Percentiles rank a stretch among this genome's conserved stretches.
phyloP scores from a whole-genome alignment of 2,797 vertebrate genomes.

The Sarcoramphus papa region DNA sequence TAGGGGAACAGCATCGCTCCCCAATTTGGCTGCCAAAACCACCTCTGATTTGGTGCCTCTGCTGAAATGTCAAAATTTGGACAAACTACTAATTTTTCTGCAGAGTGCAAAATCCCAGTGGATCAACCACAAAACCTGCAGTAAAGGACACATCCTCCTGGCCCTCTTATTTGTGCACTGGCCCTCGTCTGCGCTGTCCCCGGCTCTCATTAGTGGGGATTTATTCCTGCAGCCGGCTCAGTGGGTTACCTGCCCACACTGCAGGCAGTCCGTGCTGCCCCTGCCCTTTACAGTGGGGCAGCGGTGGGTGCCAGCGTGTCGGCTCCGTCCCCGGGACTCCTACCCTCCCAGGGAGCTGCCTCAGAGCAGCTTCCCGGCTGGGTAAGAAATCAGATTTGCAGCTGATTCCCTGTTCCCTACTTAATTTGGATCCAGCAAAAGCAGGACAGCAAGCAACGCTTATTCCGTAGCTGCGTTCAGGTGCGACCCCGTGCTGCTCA shows the following conservation, averaged over 20 bases:
- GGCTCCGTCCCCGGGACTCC: background rate
- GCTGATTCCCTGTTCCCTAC: background rate
- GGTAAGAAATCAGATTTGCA: background rate
- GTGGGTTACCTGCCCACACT: background rate
- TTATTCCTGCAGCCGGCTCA: background rate
- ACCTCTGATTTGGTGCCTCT: background rate
- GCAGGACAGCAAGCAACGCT: accelerated
- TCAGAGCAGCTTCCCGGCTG: background rate
- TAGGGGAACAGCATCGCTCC: background rate
- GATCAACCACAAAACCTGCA: background rate
- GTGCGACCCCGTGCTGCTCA: accelerated
- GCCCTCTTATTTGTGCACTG: background rate
- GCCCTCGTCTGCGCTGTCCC: background rate
- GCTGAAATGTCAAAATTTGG: background rate
- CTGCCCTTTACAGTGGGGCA: background rate
- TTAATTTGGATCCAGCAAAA: background rate
- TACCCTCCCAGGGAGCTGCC: background rate
- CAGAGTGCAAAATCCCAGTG: background rate
- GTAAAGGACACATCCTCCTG: background rate
- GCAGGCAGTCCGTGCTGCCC: accelerated
- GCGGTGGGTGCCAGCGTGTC: accelerated
- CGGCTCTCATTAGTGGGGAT: background rate
- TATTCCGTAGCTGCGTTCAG: accelerated
- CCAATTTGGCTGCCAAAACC: background rate
- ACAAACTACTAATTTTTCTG: background rate